phyloP scores from a whole-genome alignment of 2,888 invertebrate species.

The Perdita meconis region DNA sequence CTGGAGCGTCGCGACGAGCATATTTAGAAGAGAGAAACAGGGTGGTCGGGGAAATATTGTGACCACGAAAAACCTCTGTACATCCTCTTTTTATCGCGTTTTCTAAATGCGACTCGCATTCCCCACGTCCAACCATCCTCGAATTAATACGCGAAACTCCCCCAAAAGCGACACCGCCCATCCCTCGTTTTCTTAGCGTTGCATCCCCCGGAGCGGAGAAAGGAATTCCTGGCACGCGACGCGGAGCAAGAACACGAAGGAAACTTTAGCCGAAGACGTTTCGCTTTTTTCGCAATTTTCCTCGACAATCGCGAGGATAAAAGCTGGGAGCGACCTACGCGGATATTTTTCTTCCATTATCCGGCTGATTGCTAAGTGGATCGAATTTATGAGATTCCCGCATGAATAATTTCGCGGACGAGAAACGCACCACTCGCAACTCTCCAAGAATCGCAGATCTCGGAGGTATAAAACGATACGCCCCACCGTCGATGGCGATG shows the following conservation, averaged over 20 bases:
- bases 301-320: too few species aligned
- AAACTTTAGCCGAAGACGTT: neutral
- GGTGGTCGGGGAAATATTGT: neutral
- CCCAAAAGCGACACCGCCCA: too few species aligned
- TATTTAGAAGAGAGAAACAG: neutral
- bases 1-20: slow-evolving; percentile 6
- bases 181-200: too few species aligned
- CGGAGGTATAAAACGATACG: neutral
- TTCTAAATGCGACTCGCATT: neutral
- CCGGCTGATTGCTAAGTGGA: neutral
- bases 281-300: neutral
- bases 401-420: neutral
- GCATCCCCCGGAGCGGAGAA: too few species aligned
- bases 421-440: neutral
- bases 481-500: neutral
- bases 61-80: neutral
- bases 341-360: neutral
- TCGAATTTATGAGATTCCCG: slow-evolving; percentile 1
- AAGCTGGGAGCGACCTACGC: too few species aligned
- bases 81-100: neutral
- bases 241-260: too few species aligned
- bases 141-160: neutral
- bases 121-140: neutral
- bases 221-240: too few species aligned
- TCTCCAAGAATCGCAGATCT: neutral